Conservation (phyloP, 2,888 invertebrate genomes). For the Augochlorella aurata region DNA sequence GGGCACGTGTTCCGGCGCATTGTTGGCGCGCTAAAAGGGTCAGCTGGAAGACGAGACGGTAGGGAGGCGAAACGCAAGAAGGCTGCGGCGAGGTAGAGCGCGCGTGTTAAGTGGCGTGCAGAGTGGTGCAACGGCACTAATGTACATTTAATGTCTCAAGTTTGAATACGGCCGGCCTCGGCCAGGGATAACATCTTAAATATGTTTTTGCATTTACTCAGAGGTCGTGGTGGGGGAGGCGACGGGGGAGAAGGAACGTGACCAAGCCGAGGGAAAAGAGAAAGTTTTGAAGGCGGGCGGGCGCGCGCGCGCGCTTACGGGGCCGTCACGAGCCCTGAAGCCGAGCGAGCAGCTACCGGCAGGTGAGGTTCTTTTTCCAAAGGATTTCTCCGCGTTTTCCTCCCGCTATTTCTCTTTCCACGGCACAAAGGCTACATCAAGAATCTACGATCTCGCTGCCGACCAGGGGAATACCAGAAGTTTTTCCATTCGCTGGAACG, state of each 20-base stretch:
- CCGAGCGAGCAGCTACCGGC: slow-evolving; percentile 19
- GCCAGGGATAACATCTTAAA: slow-evolving; percentile 73
- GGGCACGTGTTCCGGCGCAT: slow-evolving; percentile 16
- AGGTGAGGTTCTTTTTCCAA: slow-evolving; percentile 58
- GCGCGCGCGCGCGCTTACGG: not conserved
- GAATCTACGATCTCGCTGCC: slow-evolving; percentile 66
- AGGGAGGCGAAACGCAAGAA: not conserved
- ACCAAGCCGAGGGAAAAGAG: slow-evolving; percentile 30
- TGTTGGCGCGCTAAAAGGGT: slow-evolving; percentile 10
- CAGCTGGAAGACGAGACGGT: not conserved
- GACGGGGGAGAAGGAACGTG: not conserved
- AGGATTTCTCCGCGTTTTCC: slow-evolving; percentile 54
- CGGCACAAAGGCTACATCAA: slow-evolving; percentile 63
- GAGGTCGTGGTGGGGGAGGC: slow-evolving; percentile 30
- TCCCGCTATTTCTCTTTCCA: slow-evolving; percentile 48
- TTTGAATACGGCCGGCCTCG: slow-evolving; percentile 74
- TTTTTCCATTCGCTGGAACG: slow-evolving; percentile 71
- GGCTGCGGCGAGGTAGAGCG: not conserved
- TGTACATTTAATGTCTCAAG: slow-evolving; percentile 81
- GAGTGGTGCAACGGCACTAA: slow-evolving; percentile 69
- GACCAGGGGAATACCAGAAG: slow-evolving; percentile 67
- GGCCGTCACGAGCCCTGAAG: not conserved
- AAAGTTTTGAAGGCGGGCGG: slow-evolving; percentile 57
- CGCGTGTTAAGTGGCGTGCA: slow-evolving; percentile 46
- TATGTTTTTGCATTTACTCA: slow-evolving; percentile 73